phyloP scores from a whole-genome alignment of 2,888 invertebrate species.

The Yponomeuta evonymella region DNA sequence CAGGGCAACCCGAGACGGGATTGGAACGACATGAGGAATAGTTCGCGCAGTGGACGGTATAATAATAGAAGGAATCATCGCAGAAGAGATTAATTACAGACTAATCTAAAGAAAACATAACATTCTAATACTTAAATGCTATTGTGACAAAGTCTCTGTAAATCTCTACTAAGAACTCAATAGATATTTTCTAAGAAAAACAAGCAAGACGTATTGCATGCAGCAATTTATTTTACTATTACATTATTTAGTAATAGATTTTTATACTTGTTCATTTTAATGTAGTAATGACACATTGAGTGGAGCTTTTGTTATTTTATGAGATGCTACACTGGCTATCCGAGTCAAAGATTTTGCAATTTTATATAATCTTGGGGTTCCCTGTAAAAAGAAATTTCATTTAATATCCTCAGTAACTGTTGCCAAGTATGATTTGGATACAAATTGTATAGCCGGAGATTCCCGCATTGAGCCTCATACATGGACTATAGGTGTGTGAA shows the following conservation, averaged over 20 bases:
- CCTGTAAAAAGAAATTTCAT: neutral
- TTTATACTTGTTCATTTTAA: neutral
- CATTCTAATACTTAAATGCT: neutral
- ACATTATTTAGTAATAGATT: neutral
- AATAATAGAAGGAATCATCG: slow-evolving; percentile 44
- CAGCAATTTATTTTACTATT: neutral
- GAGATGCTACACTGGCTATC: neutral
- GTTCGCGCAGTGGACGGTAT: slow-evolving; percentile 20
- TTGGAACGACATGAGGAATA: slow-evolving; percentile 50
- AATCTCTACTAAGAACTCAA: neutral
- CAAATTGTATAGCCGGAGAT: too few species aligned
- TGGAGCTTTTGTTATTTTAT: neutral
- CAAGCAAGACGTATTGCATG: neutral
- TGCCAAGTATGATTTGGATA: too few species aligned
- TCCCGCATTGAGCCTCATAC: too few species aligned
- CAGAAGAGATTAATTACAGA: slow-evolving; percentile 31
- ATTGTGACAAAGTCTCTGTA: neutral
- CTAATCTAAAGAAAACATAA: neutral
- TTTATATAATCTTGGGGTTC: neutral
- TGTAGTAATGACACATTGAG: neutral
- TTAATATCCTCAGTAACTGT: too few species aligned
- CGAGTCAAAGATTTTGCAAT: neutral
- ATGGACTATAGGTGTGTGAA: too few species aligned
- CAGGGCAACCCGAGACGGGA: slow-evolving; percentile 31
- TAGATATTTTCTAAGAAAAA: neutral